phyloP scores from a whole-genome alignment of 1,140 invertebrate genomes.

The Brachystomella parvula region DNA sequence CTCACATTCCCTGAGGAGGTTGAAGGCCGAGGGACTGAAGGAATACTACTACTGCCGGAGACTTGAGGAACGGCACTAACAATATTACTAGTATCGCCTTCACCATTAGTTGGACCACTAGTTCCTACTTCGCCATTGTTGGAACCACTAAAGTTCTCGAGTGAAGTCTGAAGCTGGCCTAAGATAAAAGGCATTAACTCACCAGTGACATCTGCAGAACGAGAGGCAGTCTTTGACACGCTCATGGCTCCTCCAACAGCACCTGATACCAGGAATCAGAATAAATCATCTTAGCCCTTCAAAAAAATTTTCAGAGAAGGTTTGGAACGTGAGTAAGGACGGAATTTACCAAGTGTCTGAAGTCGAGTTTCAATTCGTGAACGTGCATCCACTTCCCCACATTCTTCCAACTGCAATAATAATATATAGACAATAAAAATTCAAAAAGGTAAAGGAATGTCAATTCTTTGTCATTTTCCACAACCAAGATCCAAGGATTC shows the following conservation, averaged over 20 bases:
- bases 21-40: no score
- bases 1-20: no score
- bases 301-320: no score
- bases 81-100: neutral
- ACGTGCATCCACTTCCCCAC: conserved; percentile 75
- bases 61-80: no score
- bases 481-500: neutral
- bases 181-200: conserved; percentile 55
- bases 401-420: conserved; percentile 38
- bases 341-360: conserved; percentile 42
- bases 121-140: conserved; percentile 21
- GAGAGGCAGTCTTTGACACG: neutral
- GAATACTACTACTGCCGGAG: no score
- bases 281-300: neutral
- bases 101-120: conserved; percentile 9
- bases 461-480: neutral
- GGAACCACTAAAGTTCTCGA: conserved; percentile 29
- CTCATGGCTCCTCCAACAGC: neutral
- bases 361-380: conserved; percentile 68
- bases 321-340: conserved; percentile 42
- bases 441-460: neutral
- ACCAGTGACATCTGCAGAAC: conserved; percentile 42
- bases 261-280: neutral
- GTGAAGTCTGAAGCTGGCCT: conserved; percentile 46
- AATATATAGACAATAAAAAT: no score